phyloP scores from a whole-genome alignment of 2,797 vertebrate species.

The Myripristis murdjan region DNA sequence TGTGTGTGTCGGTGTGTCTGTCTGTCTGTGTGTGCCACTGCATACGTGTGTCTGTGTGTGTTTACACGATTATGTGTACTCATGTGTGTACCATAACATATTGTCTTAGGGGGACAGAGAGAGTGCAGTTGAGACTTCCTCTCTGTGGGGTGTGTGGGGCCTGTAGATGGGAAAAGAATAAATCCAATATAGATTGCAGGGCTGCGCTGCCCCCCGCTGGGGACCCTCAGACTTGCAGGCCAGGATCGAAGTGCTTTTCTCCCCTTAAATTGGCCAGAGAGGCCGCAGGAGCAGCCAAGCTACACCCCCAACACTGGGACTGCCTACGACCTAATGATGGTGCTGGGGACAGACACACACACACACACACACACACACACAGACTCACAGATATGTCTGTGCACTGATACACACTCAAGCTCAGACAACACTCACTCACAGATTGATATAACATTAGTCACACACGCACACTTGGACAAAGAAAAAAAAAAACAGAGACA shows the following conservation, averaged over 20 bases:
- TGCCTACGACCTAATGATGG: constrained; percentile 84
- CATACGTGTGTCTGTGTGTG: constrained; percentile 60
- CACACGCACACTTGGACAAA: constrained; percentile 64
- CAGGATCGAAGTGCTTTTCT: constrained; percentile 85
- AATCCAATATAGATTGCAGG: constrained; percentile 91
- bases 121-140: constrained; percentile 82
- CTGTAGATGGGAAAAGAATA: constrained; percentile 86
- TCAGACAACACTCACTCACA: constrained; percentile 50
- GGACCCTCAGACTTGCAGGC: constrained; percentile 84
- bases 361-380: constrained; percentile 31
- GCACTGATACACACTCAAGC: constrained; percentile 40
- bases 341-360: constrained; percentile 47
- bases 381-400: constrained; percentile 4
- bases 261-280: constrained; percentile 83
- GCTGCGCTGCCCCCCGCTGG: constrained; percentile 83
- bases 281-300: constrained; percentile 66
- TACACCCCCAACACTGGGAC: constrained; percentile 71
- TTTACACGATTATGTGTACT: constrained; percentile 74
- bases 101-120: constrained; percentile 77
- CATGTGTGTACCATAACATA: constrained; percentile 80
- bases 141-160: constrained; percentile 82
- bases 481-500: constrained; percentile 68
- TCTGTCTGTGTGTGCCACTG: constrained; percentile 28
- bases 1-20: constrained; percentile 53
- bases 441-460: constrained; percentile 64